These are phyloP conservation scores for Glossosoma conforme DNA, from an alignment of 1,140 invertebrate genomes.

Conservation along the genomic window DNA sequence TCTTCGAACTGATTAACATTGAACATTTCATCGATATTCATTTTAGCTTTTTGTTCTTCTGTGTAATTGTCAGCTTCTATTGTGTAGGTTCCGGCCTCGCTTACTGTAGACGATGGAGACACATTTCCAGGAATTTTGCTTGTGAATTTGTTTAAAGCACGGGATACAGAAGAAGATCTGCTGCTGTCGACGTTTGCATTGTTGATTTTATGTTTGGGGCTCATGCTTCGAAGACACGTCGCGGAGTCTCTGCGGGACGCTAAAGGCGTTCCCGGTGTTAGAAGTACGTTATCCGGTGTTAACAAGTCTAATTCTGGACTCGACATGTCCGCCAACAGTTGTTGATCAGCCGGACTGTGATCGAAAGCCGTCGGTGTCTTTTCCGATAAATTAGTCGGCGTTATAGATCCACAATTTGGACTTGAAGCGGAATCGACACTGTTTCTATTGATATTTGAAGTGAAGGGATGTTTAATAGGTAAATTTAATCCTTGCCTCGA, in stretches of 20 bases:
- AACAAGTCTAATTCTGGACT: constrained; percentile 56
- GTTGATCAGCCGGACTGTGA: constrained; percentile 47
- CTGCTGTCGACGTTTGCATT: constrained; percentile 2
- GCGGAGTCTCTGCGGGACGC: constrained; percentile 17
- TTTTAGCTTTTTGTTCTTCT: constrained; percentile 78
- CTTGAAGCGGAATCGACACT: constrained; percentile 9
- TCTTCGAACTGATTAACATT: constrained; percentile 36
- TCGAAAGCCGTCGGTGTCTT: constrained; percentile 24
- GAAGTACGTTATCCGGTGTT: constrained; percentile 49
- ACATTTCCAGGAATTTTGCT: constrained; percentile 31
- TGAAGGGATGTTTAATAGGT: constrained; percentile 45
- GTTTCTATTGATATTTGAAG: constrained; percentile 30
- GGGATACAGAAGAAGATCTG: constrained; percentile 13
- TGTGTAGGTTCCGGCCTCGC: constrained; percentile 84
- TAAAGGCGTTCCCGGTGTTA: constrained; percentile 32
- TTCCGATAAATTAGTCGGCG: background rate
- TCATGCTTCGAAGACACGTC: constrained; percentile 13
- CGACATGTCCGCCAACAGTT: constrained; percentile 50
- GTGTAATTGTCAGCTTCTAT: constrained; percentile 78
- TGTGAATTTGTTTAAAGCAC: constrained; percentile 3
- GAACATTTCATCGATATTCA: constrained; percentile 79
- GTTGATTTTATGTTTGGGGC: constrained; percentile 1
- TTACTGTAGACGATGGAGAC: constrained; percentile 59
- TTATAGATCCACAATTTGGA: background rate
- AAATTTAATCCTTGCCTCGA: constrained; percentile 44